Evolutionary conservation across 2,888 invertebrate species (phyloP), one percentile per base, ranked within the genome.

Genomic region (Cephus sareptanus): DNA sequence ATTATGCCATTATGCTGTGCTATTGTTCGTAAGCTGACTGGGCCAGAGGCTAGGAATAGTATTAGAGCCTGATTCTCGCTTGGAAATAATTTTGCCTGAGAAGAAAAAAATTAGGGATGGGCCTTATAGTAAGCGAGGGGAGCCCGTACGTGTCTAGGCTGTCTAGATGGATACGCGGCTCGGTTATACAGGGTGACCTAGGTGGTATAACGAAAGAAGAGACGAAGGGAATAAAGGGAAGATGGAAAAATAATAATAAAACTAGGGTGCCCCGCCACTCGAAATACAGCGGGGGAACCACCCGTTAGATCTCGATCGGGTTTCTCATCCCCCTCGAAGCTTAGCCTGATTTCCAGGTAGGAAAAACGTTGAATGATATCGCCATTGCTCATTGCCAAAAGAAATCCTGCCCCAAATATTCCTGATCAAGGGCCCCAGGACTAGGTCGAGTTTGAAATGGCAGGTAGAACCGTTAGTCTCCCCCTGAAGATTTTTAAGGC

Each of bases 321-420:
- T 82, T 82, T 83, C 83, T 80, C 80, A 76, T 85, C 79, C 81
- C 74, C 78, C 76, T 79, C 76, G 76, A 75, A 76, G 75, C 80
- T 79, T 77, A 77, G 80, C 68, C 76, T 75, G 69, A 69, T 76
- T 81, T 82, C 87, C 89, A 89, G 89, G 89, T 89, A 89, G 87
- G 84, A 88, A 87, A 88, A 85, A 88, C 89, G 89, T 89, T 88
- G 89, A 87, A 89, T 85, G 87, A 88, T 89, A 89, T 87, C 85
- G 83, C 69, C 56, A 23, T 56, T 56, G 56, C 56, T 56, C 56
- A 56, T 56, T 56, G 73, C 71, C 70, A 79, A 74, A 79, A 79
- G 81, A 79, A 83, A 82, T 82, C 83, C 83, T 87, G 87, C 80
- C 84, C 86, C 79, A 85, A 87, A 88, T 88, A 87, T 86, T 83